Conservation (phyloP, 2,888 invertebrate genomes). For the Heliconius charithonia region DNA sequence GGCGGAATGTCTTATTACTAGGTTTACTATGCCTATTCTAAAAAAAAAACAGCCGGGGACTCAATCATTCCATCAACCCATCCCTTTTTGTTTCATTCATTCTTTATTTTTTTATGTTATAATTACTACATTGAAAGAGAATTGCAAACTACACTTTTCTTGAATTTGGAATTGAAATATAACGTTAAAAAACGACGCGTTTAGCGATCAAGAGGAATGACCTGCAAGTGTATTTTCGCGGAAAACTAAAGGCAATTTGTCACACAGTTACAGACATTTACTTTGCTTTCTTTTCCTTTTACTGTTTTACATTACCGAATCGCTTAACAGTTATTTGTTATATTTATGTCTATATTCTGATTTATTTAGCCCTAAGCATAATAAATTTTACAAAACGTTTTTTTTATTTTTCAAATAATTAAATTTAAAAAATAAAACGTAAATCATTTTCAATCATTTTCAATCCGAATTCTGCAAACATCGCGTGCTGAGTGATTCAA, state of each 20-base stretch:
- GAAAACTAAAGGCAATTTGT: constrained; percentile 33
- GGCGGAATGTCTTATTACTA: too few species aligned
- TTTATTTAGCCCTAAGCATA: neutral
- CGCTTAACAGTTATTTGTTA: constrained; percentile 7
- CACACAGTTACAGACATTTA: constrained; percentile 13
- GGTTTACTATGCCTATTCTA: too few species aligned
- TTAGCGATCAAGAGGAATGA: constrained; percentile 36
- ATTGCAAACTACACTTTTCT: neutral
- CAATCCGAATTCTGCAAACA: too few species aligned
- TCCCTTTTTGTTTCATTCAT: too few species aligned
- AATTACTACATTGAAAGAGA: neutral
- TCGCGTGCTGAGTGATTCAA: too few species aligned
- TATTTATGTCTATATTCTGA: neutral
- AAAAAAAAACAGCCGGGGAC: neutral
- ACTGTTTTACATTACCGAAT: constrained; percentile 17
- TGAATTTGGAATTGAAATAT: neutral
- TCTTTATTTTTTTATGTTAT: neutral
- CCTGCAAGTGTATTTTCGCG: constrained; percentile 26
- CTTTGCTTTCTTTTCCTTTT: constrained; percentile 14
- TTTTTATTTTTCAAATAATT: neutral
- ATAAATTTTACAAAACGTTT: neutral
- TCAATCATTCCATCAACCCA: neutral
- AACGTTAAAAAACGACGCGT: neutral
- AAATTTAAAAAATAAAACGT: too few species aligned
- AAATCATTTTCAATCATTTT: too few species aligned